phyloP scores from a whole-genome alignment of 2,888 invertebrate genomes.

The Ethmia dodecea region DNA sequence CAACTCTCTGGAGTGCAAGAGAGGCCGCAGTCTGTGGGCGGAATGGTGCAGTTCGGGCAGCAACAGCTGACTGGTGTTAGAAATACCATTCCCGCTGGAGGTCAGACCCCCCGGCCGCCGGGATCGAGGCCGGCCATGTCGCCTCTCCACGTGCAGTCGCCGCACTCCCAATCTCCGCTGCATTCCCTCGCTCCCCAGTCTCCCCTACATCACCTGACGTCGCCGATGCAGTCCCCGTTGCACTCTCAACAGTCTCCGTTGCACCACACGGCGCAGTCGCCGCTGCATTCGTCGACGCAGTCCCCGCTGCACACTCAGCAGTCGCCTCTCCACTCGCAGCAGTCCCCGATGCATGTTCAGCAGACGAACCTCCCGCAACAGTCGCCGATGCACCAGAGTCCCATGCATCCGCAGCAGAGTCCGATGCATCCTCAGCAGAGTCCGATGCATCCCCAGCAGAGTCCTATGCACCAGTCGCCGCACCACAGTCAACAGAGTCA shows the following conservation, averaged over 20 bases:
- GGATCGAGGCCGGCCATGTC: slow-evolving; percentile 60
- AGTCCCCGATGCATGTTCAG: slow-evolving; percentile 57
- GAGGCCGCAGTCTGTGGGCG: slow-evolving; percentile 43
- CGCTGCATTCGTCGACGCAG: slow-evolving; percentile 54
- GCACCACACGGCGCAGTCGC: slow-evolving; percentile 57
- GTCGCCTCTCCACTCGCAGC: slow-evolving; percentile 57
- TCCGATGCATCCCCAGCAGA: slow-evolving; percentile 41
- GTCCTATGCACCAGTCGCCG: slow-evolving; percentile 44
- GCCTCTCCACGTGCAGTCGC: slow-evolving; percentile 56
- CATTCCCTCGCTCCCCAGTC: slow-evolving; percentile 47
- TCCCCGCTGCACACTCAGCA: slow-evolving; percentile 61
- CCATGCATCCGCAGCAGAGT: slow-evolving; percentile 44
- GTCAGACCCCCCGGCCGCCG: slow-evolving; percentile 36
- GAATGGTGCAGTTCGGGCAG: slow-evolving; percentile 57
- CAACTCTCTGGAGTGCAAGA: slow-evolving; percentile 52
- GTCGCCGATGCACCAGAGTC: slow-evolving; percentile 50
- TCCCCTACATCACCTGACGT: slow-evolving; percentile 45
- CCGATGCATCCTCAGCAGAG: slow-evolving; percentile 28
- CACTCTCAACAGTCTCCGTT: slow-evolving; percentile 62
- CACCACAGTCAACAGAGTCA: slow-evolving; percentile 40
- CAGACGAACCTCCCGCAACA: slow-evolving; percentile 47
- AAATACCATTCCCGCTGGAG: slow-evolving; percentile 32
- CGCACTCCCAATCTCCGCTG: slow-evolving; percentile 44
- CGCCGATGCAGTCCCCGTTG: slow-evolving; percentile 59
- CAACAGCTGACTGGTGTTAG: slow-evolving; percentile 39